phyloP scores from a whole-genome alignment of 2,113 vertebrate species.

The Macquaria ambigua region DNA sequence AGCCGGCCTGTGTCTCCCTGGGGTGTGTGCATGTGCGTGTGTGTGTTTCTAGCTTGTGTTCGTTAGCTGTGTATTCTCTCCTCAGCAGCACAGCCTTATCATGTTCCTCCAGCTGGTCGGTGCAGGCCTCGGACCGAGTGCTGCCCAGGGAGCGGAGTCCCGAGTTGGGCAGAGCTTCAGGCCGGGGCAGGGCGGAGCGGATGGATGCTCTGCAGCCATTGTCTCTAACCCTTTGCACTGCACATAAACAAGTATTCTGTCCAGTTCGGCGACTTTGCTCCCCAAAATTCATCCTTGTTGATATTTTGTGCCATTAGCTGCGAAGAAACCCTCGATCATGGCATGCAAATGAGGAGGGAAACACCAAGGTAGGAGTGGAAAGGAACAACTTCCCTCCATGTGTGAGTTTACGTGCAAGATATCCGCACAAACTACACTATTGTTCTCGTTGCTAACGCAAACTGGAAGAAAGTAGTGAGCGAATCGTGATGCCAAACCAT shows the following conservation, averaged over 20 bases:
- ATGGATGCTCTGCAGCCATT: background rate
- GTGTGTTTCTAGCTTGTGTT: background rate
- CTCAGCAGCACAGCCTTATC: conserved; percentile 23
- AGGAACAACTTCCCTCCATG: no score
- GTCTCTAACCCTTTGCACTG: background rate
- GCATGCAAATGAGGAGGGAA: background rate
- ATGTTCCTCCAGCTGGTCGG: conserved; percentile 4
- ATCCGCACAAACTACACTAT: no score
- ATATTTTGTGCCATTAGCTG: background rate
- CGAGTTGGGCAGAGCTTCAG: background rate
- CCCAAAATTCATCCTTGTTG: background rate
- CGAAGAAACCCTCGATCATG: background rate
- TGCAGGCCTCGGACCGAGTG: background rate
- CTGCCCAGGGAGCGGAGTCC: conserved; percentile 2
- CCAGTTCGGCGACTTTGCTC: background rate
- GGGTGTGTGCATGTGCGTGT: conserved; percentile 8
- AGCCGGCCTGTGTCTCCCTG: conserved; percentile 35
- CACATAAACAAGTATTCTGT: background rate
- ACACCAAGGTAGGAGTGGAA: background rate
- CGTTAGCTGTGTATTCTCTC: background rate
- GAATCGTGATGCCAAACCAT: no score
- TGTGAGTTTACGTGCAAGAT: no score
- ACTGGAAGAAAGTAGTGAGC: no score
- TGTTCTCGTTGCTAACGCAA: no score
- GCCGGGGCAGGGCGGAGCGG: fast-evolving